Conservation (phyloP, 2,113 vertebrate genomes). For the Ascaphus truei region DNA sequence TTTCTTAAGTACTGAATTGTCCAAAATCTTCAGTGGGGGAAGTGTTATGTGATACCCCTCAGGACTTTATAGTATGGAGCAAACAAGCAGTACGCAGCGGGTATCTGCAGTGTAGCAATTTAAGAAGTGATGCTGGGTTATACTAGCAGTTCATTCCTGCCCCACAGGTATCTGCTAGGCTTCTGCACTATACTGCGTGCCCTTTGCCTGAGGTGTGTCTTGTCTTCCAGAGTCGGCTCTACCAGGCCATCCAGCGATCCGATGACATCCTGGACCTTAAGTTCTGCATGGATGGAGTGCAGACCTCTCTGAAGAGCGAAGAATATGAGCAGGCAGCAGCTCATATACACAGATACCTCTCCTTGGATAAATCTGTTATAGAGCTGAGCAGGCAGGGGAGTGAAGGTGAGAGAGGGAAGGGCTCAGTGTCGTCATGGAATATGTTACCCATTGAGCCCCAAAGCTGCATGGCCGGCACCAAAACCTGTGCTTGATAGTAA, state of each 20-base stretch:
- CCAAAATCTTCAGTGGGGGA: too few species aligned
- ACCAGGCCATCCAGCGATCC: slow-evolving; percentile 94
- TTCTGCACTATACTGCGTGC: too few species aligned
- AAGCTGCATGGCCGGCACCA: neutral
- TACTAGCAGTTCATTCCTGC: too few species aligned
- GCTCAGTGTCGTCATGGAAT: too few species aligned
- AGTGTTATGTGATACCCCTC: too few species aligned
- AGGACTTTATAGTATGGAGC: too few species aligned
- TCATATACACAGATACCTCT: slow-evolving; percentile 93
- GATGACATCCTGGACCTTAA: slow-evolving; percentile 96
- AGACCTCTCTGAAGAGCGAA: slow-evolving; percentile 84
- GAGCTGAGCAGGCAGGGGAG: slow-evolving; percentile 94
- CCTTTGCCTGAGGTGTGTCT: neutral
- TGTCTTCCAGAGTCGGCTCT: slow-evolving; percentile 82
- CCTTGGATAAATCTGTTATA: slow-evolving; percentile 94
- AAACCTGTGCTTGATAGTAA: neutral
- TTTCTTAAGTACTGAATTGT: too few species aligned
- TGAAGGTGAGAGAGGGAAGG: slow-evolving; percentile 68
- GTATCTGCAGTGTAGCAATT: too few species aligned
- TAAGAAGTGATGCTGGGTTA: too few species aligned
- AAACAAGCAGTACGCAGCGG: too few species aligned
- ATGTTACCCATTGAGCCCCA: too few species aligned
- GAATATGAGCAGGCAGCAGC: slow-evolving; percentile 95
- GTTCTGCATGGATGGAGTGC: slow-evolving; percentile 97
- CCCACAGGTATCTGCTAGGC: too few species aligned